phyloP scores from a whole-genome alignment of 2,797 vertebrate genomes.

The Vespertilio murinus region DNA sequence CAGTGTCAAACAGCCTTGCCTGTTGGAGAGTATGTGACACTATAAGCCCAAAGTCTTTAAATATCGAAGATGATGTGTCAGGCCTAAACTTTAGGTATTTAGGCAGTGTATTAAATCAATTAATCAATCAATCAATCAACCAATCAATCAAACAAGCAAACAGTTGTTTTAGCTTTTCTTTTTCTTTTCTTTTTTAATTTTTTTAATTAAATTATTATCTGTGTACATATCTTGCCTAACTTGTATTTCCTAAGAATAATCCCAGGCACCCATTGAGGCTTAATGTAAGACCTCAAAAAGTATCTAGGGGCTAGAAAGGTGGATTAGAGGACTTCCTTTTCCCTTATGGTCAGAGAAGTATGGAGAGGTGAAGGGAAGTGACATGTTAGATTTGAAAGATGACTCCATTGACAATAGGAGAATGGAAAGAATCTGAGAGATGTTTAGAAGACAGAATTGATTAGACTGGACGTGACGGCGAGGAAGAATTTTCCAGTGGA shows the following conservation, averaged over 20 bases:
- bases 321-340: neutral
- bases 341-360: neutral
- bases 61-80: neutral
- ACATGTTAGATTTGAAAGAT: neutral
- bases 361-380: neutral
- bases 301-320: neutral
- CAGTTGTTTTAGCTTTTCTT: neutral
- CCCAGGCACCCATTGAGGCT: neutral
- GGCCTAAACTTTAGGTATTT: neutral
- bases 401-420: neutral
- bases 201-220: too few species aligned
- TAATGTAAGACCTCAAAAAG: neutral
- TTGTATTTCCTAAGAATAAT: slow-evolving; percentile 48
- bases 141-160: too few species aligned
- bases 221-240: too few species aligned
- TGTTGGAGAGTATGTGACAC: neutral
- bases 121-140: too few species aligned
- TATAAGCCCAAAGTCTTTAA: neutral
- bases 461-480: neutral
- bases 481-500: neutral
- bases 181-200: too few species aligned
- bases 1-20: neutral
- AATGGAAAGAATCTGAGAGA: neutral
- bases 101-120: neutral
- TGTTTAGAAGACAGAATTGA: neutral